A percentile compares a stretch with the other conserved stretches of the same genome.
Evolutionary conservation across 2,797 vertebrate species (phyloP).

Genomic region (Megaceryle alcyon): DNA sequence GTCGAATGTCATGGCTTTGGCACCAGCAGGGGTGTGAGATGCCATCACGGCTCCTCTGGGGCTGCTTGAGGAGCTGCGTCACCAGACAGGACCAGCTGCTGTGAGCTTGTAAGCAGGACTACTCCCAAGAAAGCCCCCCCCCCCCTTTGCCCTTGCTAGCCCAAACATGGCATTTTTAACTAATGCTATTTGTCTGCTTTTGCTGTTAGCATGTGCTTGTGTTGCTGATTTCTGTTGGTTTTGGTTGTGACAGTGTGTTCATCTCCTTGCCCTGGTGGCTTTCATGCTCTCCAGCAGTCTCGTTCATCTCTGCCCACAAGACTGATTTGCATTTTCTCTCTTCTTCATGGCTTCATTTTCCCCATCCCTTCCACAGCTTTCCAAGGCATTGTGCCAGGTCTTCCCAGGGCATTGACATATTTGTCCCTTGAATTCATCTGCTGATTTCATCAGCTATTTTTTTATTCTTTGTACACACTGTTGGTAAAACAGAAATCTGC

Average conservation of each 20-base stretch:
- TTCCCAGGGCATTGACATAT: neutral
- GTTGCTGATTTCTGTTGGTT: neutral
- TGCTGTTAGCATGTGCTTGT: neutral
- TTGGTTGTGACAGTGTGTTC: neutral
- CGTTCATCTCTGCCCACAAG: neutral
- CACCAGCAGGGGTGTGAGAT: neutral
- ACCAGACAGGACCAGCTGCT: neutral
- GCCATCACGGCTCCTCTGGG: accelerated
- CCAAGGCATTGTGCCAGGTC: neutral
- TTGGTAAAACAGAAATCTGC: neutral
- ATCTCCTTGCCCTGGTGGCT: neutral
- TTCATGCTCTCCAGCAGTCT: neutral
- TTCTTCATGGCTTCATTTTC: neutral
- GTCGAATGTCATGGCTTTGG: neutral
- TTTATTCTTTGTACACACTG: neutral
- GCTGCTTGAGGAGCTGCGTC: accelerated
- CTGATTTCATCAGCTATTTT: neutral
- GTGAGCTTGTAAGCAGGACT: neutral
- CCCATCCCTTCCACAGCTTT: neutral
- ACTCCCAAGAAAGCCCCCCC: neutral
- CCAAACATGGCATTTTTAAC: neutral
- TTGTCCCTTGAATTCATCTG: neutral
- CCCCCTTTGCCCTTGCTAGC: neutral
- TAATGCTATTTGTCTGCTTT: neutral
- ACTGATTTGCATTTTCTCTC: neutral